Base-by-base conservation (phyloP, 2,797 vertebrate species). In the Meda fulgida region DNA sequence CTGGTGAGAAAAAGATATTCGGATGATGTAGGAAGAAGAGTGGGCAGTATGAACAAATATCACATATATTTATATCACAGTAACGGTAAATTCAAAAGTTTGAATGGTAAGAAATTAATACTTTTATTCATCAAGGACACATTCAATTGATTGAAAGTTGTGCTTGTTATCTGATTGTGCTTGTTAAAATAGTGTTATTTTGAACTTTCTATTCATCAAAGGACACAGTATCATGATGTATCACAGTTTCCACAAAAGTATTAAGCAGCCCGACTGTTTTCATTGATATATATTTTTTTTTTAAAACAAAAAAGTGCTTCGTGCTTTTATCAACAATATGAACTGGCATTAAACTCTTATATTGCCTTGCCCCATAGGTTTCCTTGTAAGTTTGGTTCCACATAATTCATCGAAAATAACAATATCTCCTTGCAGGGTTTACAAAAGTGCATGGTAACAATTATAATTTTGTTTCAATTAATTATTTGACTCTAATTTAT, bases 1-100 rank as follows among this genome's bases (percentile, higher is more conserved):
- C 55, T 81, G 70, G 51, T 78, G 71, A 23, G 76, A 72, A 40
- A 72, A 78, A 55, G 60, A 66, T 46, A n/a, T 80, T 34, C 2
- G 13, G 6, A 31, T 79, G 63, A 21, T 46, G 18, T 23, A 46
- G 69, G 10, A 81, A 40, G 34, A 16, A 26, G 16, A 34, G 18
- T 79, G 40, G 67, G 67, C 7, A 0, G 18, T 31, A 71, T 72
- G 18, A 48, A 3, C 4, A 48, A 18, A 67, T 60, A 18, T 60
- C 23, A 77, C 23, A 60, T 38, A 38, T 53, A 31, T 73, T 75
- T 75, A 77, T 77, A 76, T 76, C 11, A 36, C 6, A 18, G 21
- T n/a, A n/a, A 53, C 0, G 10, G 48, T 53, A 23, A 34, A 75
- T 10, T 71, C 18, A 29, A 8, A 48, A 71, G 38, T 71, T 43